Conservation (phyloP, 2,797 vertebrate species). For the Melanotaenia nigrans region DNA sequence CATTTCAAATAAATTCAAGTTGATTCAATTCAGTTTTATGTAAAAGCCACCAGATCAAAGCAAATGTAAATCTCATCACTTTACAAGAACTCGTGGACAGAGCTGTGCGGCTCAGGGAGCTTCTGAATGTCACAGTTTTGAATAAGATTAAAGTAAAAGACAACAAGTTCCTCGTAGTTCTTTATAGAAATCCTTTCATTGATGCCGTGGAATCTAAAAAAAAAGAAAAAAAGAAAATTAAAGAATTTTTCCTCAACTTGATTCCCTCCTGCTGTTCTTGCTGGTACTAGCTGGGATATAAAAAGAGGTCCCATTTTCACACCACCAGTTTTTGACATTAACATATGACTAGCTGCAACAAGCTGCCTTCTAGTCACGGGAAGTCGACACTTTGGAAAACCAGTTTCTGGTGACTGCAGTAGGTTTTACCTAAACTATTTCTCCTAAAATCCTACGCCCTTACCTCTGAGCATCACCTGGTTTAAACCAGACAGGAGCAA, state of each 20-base stretch:
- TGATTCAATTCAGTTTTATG: neutral
- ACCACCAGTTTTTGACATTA: conserved; percentile 17
- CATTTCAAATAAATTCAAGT: neutral
- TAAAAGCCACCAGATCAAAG: neutral
- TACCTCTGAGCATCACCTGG: conserved; percentile 86
- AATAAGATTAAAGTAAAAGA: conserved; percentile 91
- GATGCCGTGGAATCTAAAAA: conserved; percentile 90
- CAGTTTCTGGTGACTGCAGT: neutral
- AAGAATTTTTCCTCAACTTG: neutral
- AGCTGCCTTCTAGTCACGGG: neutral
- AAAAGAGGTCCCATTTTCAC: neutral
- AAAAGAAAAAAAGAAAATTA: neutral
- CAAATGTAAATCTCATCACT: neutral
- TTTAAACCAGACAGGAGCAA: conserved; percentile 84
- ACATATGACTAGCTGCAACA: neutral
- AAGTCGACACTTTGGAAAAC: too few species aligned
- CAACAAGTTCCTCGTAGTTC: conserved; percentile 86
- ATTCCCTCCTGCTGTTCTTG: neutral
- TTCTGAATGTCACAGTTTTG: conserved; percentile 88
- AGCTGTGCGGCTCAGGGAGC: conserved; percentile 79
- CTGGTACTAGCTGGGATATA: neutral
- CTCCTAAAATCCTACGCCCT: conserved; percentile 26
- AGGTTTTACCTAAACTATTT: neutral
- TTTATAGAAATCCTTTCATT: conserved; percentile 93
- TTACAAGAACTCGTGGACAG: conserved; percentile 85